Evolutionary conservation across 2,797 vertebrate species (phyloP).

Genomic region (Microctenopoma steveboyesi): DNA sequence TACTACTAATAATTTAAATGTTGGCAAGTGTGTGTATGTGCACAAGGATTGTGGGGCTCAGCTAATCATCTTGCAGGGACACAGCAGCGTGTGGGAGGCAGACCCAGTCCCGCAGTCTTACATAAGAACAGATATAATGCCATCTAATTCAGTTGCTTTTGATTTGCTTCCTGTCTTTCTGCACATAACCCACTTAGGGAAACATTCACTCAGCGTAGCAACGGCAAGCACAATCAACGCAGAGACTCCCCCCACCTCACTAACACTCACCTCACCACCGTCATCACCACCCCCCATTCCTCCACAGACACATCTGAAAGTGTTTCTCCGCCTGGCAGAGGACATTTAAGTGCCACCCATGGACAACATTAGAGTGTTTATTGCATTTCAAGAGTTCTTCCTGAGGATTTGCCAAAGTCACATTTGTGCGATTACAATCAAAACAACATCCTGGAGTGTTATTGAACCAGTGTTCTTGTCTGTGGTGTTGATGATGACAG

Average conservation of each 20-base stretch:
- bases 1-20: constrained; percentile 3
- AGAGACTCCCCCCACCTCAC: background rate
- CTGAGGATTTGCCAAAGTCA: constrained; percentile 14
- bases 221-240: constrained; percentile 37
- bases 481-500: constrained; percentile 3
- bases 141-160: constrained; percentile 60
- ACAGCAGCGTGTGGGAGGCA: constrained; percentile 64
- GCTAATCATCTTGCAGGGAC: constrained; percentile 59
- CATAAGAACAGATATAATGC: constrained; percentile 68
- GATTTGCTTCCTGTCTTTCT: constrained; percentile 48
- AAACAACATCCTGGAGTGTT: constrained; percentile 21
- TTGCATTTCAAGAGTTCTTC: constrained; percentile 30
- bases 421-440: constrained; percentile 21
- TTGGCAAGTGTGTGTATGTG: constrained; percentile 7
- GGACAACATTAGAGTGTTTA: constrained; percentile 7
- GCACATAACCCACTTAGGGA: constrained; percentile 58
- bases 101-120: constrained; percentile 72
- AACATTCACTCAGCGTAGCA: constrained; percentile 41
- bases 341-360: constrained; percentile 15
- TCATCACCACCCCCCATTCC: background rate
- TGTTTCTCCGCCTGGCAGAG: constrained; percentile 27
- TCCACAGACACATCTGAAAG: constrained; percentile 25
- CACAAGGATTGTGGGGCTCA: constrained; percentile 16
- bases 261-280: background rate
- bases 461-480: constrained; percentile 15